These are phyloP conservation scores for Spisula solida DNA, from an alignment of 2,888 invertebrate species.

Conservation along the genomic window DNA sequence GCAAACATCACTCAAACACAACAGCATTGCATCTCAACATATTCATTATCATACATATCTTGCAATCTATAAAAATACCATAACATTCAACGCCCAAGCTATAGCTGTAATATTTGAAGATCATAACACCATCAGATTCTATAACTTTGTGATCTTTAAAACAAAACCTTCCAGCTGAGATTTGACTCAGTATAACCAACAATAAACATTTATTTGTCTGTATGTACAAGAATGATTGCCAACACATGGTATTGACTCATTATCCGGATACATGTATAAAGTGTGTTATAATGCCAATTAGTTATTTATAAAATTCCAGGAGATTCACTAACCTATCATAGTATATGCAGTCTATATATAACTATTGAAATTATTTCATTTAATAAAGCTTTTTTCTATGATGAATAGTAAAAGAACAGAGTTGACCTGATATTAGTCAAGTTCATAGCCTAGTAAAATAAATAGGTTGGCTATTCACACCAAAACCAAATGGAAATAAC, in stretches of 20 bases:
- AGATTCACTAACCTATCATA: too few relatives aligned
- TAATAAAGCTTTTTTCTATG: too few relatives aligned
- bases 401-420: too few relatives aligned
- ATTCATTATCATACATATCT: not conserved
- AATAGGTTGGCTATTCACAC: not conserved
- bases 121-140: not conserved
- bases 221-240: not conserved
- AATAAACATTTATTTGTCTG: constrained; percentile 8
- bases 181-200: not conserved
- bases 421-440: too few relatives aligned
- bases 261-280: not conserved
- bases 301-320: too few relatives aligned
- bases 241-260: not conserved
- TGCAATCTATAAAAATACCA: not conserved
- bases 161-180: not conserved
- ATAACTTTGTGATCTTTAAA: not conserved
- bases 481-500: not conserved
- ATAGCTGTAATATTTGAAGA: not conserved
- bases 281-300: not conserved
- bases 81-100: not conserved
- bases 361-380: too few relatives aligned
- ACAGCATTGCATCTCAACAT: not conserved
- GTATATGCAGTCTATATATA: too few relatives aligned
- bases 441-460: not conserved
- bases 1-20: too few relatives aligned